Evolutionary conservation across 2,113 vertebrate species (phyloP), one percentile per base, ranked within the genome.

Genomic region (Crotophaga sulcirostris): DNA sequence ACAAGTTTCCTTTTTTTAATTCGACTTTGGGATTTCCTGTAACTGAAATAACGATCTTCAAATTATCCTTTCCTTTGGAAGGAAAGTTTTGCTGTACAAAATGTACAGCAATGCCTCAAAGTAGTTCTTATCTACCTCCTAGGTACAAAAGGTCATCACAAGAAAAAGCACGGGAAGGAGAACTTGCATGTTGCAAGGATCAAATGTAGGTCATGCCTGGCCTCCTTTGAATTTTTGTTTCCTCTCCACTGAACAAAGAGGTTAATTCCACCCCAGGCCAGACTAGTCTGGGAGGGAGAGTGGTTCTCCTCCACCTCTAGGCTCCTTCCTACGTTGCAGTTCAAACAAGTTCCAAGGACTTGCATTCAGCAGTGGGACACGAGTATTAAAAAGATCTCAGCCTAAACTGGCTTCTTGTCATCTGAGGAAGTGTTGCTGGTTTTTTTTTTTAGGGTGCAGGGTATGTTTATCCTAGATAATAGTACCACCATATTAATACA

Each of bases 151-250:
- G 60, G 93, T 94, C 68, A 78, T 38, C 10, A 8, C 38, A 25
- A 84, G 58, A 79, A 89, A 74, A 91, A 78, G 12, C 0, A 3
- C 66, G 93, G 84, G 91, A 93, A 89, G 69, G 69, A 77, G 54
- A 89, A 84, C 66, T 66, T 73, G 54, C 66, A 34, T 10, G 20
- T 45, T 80, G 25, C 69, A 66, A 64, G 33, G 74, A 89, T 84
- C 73, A 87, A 96, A 96, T 73, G 74, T 93, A 97, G 89, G 91
- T 96, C 93, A 95, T 29, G 8, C 7, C 66, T 42, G 7, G 38
- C 52, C n/a, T 69, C 25, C 89, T 93, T 84, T 79, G 54, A 56
- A 3, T 40, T 20, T 31, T 25, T 68, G n/a, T 72, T 91, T 56
- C 73, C 70, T 87, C 74, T 82, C 62, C 74, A 73, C 28, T 91